Percentiles rank a stretch among this genome's conserved stretches.
Conservation (phyloP, 1,140 invertebrate genomes). For the Amyelois transitella region DNA sequence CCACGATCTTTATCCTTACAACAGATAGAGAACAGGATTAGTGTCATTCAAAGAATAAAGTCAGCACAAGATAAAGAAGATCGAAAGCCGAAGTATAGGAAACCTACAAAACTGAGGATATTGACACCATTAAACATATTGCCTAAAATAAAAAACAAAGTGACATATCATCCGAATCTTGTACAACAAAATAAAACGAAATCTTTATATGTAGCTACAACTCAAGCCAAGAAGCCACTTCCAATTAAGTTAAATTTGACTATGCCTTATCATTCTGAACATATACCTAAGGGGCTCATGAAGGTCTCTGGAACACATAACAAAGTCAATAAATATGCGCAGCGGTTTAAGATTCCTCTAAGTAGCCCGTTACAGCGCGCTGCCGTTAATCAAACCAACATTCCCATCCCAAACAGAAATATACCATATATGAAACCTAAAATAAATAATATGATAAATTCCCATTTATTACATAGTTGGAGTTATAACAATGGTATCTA, state of each 20-base stretch:
- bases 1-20: slow-evolving; percentile 32
- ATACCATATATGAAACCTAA: neutral
- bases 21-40: slow-evolving; percentile 58
- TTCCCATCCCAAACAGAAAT: neutral
- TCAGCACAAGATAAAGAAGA: neutral
- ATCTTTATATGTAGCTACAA: too few species aligned
- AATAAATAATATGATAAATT: too few species aligned
- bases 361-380: neutral
- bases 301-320: too few species aligned
- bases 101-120: neutral
- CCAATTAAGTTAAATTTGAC: too few species aligned
- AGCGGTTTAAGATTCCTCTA: neutral
- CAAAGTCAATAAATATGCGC: neutral
- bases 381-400: slow-evolving; percentile 4
- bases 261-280: too few species aligned
- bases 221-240: too few species aligned
- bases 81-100: neutral
- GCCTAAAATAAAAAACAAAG: neutral
- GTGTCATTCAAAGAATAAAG: slow-evolving; percentile 31
- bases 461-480: too few species aligned
- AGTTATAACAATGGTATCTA: neutral
- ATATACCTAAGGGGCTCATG: too few species aligned
- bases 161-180: neutral
- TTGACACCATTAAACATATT: neutral
- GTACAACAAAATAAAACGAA: neutral